Percentiles rank a stretch among this genome's conserved stretches.
These are phyloP conservation scores for Monarcha castaneiventris DNA, from an alignment of 2,113 vertebrate species.

Conservation along the genomic window DNA sequence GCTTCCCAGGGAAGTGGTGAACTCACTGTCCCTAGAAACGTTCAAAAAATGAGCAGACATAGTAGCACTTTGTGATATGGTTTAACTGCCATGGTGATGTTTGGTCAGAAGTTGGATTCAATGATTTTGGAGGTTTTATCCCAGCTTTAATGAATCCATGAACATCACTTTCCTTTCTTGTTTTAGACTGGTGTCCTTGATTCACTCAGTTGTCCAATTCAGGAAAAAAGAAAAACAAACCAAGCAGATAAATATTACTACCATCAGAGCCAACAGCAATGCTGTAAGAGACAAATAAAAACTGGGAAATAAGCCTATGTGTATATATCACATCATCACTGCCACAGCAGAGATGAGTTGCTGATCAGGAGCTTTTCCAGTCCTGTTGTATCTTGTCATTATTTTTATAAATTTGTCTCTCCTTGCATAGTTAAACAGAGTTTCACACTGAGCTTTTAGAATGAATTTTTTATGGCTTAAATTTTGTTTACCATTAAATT, in stretches of 20 bases:
- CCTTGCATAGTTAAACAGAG: background rate
- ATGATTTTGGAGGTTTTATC: background rate
- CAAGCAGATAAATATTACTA: slow-evolving; percentile 44
- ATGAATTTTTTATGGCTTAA: background rate
- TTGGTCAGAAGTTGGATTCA: background rate
- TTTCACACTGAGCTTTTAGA: background rate
- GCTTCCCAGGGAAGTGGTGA: background rate
- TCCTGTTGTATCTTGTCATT: background rate
- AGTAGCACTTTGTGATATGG: background rate
- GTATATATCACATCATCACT: slow-evolving; percentile 31
- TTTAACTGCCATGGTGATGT: background rate
- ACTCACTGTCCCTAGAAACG: background rate
- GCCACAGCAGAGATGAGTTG: background rate
- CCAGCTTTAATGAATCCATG: background rate
- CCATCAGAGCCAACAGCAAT: slow-evolving; percentile 17
- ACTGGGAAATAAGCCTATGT: slow-evolving; percentile 57
- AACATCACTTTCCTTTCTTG: background rate
- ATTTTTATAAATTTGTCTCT: slow-evolving; percentile 2
- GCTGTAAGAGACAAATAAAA: slow-evolving; percentile 47
- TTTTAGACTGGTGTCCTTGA: background rate
- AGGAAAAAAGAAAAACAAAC: slow-evolving; percentile 20
- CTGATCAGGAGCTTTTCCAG: slow-evolving; percentile 36
- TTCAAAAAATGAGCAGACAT: background rate
- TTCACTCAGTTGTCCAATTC: slow-evolving; percentile 15
- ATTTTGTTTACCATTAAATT: background rate